Evolutionary conservation across 2,888 invertebrate genomes (phyloP).

Genomic region (Bombylius discolor): DNA sequence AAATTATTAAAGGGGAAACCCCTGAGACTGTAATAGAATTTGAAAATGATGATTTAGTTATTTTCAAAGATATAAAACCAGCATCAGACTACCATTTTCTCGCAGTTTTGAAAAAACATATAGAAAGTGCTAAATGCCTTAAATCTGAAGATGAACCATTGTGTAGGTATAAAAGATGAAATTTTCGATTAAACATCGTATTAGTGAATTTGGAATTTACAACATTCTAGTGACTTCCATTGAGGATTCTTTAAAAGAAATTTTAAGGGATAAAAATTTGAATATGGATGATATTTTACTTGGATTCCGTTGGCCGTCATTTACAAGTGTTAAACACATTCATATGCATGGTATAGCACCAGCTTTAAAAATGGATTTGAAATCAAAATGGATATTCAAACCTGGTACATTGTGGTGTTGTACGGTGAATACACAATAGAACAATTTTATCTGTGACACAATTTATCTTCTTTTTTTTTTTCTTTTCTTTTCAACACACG

Average conservation of each 20-base stretch:
- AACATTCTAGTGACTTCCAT: constrained; percentile 50
- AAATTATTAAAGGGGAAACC: constrained; percentile 49
- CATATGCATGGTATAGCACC: constrained; percentile 82
- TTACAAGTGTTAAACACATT: constrained; percentile 65
- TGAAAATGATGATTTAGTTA: constrained; percentile 61
- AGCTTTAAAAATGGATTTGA: constrained; percentile 54
- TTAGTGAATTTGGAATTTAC: too few species aligned
- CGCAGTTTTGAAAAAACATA: constrained; percentile 64
- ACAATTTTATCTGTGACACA: too few species aligned
- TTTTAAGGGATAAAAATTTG: constrained; percentile 40
- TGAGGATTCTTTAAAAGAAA: constrained; percentile 39
- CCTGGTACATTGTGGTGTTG: constrained; percentile 73
- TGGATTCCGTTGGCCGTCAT: constrained; percentile 90
- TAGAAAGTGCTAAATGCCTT: constrained; percentile 58
- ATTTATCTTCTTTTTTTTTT: too few species aligned
- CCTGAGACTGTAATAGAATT: constrained; percentile 47
- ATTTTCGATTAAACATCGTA: too few species aligned
- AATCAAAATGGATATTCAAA: constrained; percentile 52
- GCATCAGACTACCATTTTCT: constrained; percentile 67
- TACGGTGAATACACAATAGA: constrained; percentile 40
- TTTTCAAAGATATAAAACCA: constrained; percentile 74
- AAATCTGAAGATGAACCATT: constrained; percentile 42
- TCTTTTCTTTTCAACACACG: too few species aligned
- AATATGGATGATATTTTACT: constrained; percentile 39
- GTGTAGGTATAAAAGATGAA: neutral